Base-by-base conservation (phyloP, 2,797 vertebrate genomes). In the Ciconia nigra region DNA sequence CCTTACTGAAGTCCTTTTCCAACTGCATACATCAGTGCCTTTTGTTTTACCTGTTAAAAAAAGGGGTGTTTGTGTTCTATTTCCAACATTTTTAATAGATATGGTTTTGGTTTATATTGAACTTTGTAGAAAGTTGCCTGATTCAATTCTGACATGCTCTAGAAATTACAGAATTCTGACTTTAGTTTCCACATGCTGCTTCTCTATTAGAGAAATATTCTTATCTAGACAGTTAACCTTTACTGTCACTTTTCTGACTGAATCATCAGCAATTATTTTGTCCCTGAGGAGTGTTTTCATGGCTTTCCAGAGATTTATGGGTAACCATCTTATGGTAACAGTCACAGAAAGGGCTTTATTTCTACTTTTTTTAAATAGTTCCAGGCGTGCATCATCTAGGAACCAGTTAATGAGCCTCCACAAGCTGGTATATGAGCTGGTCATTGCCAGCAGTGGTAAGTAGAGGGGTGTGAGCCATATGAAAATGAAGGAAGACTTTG, bases 201-300 rank as follows among this genome's bases (percentile, higher is more conserved):
- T 46, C 37, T 85, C 83, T 77, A 39, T 71, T 84, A 93, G 85
- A 93, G 55, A 92, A 95, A 71, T 71, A 51, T 41, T 81, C 14
- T 92, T 94, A 94, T 95, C 83, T 70, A 78, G 88, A 41, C 85
- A 67, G 91, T 94, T 97, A 97, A 91, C 88, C 81, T 96, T 96
- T 96, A 94, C 80, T 95, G 76, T 72, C 26, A 1, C 54, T 95
- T 81, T 87, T 61, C 81, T 89, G 92, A 78, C 86, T 92, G 93
- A 96, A 73, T 96, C 90, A 93, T 83, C 88, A 69, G 92, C 81
- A 93, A 94, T 96, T 96, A 85, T 85, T 91, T 89, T 93, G 78
- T 94, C 78, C 76, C 92, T 29, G 54, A 41, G 51, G 90, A 87
- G 39, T n/a, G 33, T 93, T 95, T 93, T 89, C 46, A 49, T 41